These are phyloP conservation scores for Ceratitis capitata DNA, from an alignment of 1,140 invertebrate genomes.

Conservation along the genomic window DNA sequence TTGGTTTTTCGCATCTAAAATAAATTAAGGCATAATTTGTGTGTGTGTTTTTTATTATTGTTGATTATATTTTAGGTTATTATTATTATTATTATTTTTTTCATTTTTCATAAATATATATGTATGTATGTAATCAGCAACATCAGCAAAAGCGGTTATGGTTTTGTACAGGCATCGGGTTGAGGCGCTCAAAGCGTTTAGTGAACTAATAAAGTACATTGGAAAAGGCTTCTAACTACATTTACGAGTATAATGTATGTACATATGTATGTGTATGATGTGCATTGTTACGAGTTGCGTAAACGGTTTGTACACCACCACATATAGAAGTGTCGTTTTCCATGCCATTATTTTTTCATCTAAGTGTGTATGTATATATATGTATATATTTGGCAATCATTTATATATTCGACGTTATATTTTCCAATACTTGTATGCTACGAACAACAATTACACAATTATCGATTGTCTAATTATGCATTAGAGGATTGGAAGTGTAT, in stretches of 20 bases:
- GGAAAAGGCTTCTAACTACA: no score
- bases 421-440: not conserved
- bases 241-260: no score
- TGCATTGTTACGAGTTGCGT: no score
- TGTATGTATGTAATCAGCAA: not conserved
- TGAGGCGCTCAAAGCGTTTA: not conserved
- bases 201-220: not conserved
- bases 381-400: not conserved
- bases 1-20: conserved; percentile 29
- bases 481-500: not conserved
- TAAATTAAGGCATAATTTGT: conserved; percentile 37
- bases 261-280: no score
- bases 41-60: not conserved
- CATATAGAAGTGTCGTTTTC: no score
- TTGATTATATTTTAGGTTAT: not conserved
- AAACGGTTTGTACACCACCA: no score
- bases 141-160: conserved; percentile 1
- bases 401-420: not conserved
- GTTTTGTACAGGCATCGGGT: not conserved
- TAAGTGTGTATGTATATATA: not conserved
- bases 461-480: conserved; percentile 1
- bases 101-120: not conserved
- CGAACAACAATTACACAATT: no score
- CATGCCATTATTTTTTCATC: no score
- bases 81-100: not conserved